Evolutionary conservation across 2,797 vertebrate species (phyloP), one percentile per base, ranked within the genome.

Genomic region (Hoplostethus atlanticus): DNA sequence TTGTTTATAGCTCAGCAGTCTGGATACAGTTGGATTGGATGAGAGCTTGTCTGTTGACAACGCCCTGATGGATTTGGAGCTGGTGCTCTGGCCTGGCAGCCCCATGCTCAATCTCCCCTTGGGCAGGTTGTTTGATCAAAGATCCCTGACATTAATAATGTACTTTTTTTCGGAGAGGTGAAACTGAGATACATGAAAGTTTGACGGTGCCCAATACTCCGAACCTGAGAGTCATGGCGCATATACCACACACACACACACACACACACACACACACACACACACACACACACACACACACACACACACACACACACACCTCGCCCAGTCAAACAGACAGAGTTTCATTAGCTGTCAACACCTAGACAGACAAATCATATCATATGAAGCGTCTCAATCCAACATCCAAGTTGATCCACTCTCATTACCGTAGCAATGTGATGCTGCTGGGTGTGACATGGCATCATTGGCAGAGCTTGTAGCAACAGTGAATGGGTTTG

Each of bases 131-230:
- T 92, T 93, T 94, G 91, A 93, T 92, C 92, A 94, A 93, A 93
- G 89, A 84, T 93, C 91, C 80, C 66, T 21, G n/a, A 64, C 89
- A 92, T 93, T 72, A 94, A 94, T 93, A 91, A 93, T 95, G 83
- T 51, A 92, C 64, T 71, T 84, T 74, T 28, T 80, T 85, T 84
- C 74, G 87, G 79, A 85, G 64, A 68, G 81, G 78, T 86, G 87
- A 93, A 90, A 92, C 81, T 55, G 83, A 91, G 85, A 91, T 77
- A 79, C 85, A 92, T 91, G 62, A 90, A 92, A 91, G 62, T 91
- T 92, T 90, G 57, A 91, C 91, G 83, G 60, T 25, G 48, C 65
- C 58, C 70, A 87, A 76, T 80, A 69, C 79, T 73, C 77, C 85
- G 80, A 89, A 91, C 85, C 81, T 63, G 86, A 90, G 83, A 90